Percentiles rank a stretch among this genome's conserved stretches.
phyloP scores from a whole-genome alignment of 2,113 vertebrate genomes.

The Rutilus rutilus region DNA sequence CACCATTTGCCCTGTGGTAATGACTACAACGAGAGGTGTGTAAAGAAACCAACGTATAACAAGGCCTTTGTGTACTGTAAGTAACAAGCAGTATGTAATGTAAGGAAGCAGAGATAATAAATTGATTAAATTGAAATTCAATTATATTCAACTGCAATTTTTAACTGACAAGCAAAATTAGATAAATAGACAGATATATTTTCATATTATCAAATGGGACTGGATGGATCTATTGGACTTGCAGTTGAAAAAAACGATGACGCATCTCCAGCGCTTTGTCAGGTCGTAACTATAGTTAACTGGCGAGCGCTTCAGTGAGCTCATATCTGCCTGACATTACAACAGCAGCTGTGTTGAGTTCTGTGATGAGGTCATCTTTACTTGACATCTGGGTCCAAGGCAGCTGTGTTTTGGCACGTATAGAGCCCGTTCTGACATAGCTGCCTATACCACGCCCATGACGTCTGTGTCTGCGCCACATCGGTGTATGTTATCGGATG shows the following conservation, averaged over 20 bases:
- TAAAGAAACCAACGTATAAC: slow-evolving; percentile 18
- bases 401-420: slow-evolving; percentile 42
- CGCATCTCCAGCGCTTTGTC: slow-evolving; percentile 3
- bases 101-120: background rate
- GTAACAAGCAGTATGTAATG: background rate
- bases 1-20: slow-evolving; percentile 24
- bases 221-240: slow-evolving; percentile 17
- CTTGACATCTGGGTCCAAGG: slow-evolving; percentile 26
- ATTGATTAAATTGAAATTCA: background rate
- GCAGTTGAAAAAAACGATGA: background rate
- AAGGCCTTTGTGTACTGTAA: slow-evolving; percentile 16
- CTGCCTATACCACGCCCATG: background rate
- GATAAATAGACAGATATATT: too few species aligned
- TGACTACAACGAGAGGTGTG: slow-evolving; percentile 32
- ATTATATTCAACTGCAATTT: background rate
- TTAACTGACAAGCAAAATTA: too few species aligned
- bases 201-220: too few species aligned
- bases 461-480: slow-evolving; percentile 10
- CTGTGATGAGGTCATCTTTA: slow-evolving; percentile 27
- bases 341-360: slow-evolving; percentile 22
- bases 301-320: background rate
- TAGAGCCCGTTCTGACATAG: slow-evolving; percentile 18
- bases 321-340: slow-evolving; percentile 10
- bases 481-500: background rate
- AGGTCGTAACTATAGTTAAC: slow-evolving; percentile 13